Conservation (phyloP, 1,140 invertebrate genomes). For the Diprion similis region DNA sequence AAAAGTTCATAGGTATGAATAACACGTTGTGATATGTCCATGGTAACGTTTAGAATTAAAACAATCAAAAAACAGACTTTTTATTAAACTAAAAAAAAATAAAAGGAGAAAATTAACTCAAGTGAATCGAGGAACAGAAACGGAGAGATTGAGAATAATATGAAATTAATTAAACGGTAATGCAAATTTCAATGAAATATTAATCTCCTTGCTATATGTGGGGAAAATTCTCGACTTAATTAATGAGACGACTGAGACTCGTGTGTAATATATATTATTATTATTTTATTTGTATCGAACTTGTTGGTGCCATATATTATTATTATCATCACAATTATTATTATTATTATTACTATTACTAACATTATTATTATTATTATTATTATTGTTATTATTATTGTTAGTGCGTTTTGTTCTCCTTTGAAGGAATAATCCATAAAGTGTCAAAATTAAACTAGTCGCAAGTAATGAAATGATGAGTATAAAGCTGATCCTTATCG, state of each 20-base stretch:
- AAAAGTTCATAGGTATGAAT: not conserved
- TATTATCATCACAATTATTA: not conserved
- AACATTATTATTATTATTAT: not conserved
- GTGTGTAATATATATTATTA: not conserved
- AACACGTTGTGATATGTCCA: constrained; percentile 7
- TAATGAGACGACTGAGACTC: not conserved
- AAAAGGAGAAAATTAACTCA: not conserved
- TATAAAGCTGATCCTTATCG: constrained; percentile 48
- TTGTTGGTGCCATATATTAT: constrained; percentile 11
- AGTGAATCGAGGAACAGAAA: not conserved
- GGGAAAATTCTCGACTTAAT: constrained; percentile 4
- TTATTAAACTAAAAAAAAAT: not conserved
- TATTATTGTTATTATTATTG: not conserved
- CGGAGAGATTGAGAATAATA: not conserved
- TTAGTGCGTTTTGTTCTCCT: not conserved
- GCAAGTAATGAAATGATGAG: constrained; percentile 39
- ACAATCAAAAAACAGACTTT: not conserved
- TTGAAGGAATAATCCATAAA: constrained; percentile 41
- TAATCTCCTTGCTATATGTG: not conserved
- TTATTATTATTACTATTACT: not conserved
- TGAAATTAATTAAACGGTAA: not conserved
- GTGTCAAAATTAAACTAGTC: constrained; percentile 58
- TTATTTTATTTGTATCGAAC: constrained; percentile 10
- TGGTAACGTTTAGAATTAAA: not conserved
- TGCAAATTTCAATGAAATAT: not conserved